Evolutionary conservation across 2,888 invertebrate species (phyloP).

Genomic region (Bombylius discolor): DNA sequence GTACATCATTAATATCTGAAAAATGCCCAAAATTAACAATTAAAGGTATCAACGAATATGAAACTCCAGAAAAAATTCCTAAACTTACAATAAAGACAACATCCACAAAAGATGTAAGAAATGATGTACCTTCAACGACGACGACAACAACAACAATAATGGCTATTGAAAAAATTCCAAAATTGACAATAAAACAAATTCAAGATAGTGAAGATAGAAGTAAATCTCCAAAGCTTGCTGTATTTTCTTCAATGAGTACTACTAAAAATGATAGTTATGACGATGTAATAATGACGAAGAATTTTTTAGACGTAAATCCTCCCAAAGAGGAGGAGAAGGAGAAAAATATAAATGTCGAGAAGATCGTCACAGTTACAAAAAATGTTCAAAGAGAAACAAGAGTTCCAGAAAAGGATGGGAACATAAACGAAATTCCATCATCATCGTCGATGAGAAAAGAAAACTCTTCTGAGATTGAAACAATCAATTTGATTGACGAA

Average conservation of each 20-base stretch:
- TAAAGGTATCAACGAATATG: background rate
- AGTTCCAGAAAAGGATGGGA: background rate
- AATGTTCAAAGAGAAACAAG: background rate
- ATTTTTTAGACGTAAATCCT: background rate
- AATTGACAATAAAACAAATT: slow-evolving; percentile 37
- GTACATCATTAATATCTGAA: slow-evolving; percentile 23
- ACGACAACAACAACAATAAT: slow-evolving; percentile 21
- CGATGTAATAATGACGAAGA: background rate
- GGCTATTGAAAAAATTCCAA: slow-evolving; percentile 38
- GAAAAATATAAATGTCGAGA: background rate
- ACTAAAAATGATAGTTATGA: background rate
- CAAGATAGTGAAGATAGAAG: slow-evolving; percentile 25
- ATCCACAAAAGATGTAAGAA: background rate
- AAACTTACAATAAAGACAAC: slow-evolving; percentile 7
- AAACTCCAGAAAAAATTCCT: slow-evolving; percentile 7
- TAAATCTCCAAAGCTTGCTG: slow-evolving; percentile 34
- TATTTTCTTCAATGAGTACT: background rate
- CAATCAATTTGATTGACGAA: background rate
- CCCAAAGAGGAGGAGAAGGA: background rate
- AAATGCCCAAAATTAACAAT: slow-evolving; percentile 9
- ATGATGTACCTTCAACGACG: background rate
- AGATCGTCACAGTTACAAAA: background rate
- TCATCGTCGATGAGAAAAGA: background rate
- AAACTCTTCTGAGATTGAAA: background rate
- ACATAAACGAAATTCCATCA: background rate